A percentile compares a stretch with the other conserved stretches of the same genome.
Conservation (phyloP, 2,888 invertebrate species). For the Ecliptopera silaceata region DNA sequence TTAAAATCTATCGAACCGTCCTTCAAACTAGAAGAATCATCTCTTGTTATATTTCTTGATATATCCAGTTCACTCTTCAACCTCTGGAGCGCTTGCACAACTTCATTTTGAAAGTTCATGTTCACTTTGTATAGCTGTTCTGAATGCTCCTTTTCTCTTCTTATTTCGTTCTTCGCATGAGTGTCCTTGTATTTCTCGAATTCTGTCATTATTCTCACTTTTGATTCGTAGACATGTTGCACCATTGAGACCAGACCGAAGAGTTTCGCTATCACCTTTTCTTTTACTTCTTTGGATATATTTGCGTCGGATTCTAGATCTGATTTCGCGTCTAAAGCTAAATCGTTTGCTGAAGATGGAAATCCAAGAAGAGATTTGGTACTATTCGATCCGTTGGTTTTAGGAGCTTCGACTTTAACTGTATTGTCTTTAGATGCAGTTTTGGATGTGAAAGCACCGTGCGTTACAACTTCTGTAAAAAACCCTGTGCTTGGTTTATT, state of each 20-base stretch:
- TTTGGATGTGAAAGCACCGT: slow-evolving; percentile 72
- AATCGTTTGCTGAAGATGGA: slow-evolving; percentile 76
- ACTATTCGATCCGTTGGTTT: slow-evolving; percentile 50
- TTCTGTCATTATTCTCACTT: slow-evolving; percentile 73
- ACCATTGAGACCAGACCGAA: slow-evolving; percentile 75
- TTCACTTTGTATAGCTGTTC: slow-evolving; percentile 75
- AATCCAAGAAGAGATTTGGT: slow-evolving; percentile 69
- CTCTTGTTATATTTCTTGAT: slow-evolving; percentile 55
- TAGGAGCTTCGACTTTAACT: slow-evolving; percentile 49
- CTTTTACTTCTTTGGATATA: slow-evolving; percentile 69
- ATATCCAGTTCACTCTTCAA: slow-evolving; percentile 73
- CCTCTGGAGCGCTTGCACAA: slow-evolving; percentile 71
- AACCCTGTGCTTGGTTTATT: slow-evolving; percentile 71
- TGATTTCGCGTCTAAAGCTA: slow-evolving; percentile 73
- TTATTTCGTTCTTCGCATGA: slow-evolving; percentile 66
- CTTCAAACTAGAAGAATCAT: slow-evolving; percentile 45
- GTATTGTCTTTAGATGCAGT: slow-evolving; percentile 53
- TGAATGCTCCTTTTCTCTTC: slow-evolving; percentile 74
- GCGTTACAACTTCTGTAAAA: slow-evolving; percentile 74
- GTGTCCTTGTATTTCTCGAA: slow-evolving; percentile 75
- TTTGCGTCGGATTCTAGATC: slow-evolving; percentile 76
- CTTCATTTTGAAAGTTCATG: slow-evolving; percentile 76
- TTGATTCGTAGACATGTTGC: slow-evolving; percentile 75
- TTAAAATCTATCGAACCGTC: slow-evolving; percentile 63
- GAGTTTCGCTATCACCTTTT: slow-evolving; percentile 73